Percentiles rank a stretch among this genome's conserved stretches.
phyloP scores from a whole-genome alignment of 2,113 vertebrate species.

The Bostrychus sinensis region DNA sequence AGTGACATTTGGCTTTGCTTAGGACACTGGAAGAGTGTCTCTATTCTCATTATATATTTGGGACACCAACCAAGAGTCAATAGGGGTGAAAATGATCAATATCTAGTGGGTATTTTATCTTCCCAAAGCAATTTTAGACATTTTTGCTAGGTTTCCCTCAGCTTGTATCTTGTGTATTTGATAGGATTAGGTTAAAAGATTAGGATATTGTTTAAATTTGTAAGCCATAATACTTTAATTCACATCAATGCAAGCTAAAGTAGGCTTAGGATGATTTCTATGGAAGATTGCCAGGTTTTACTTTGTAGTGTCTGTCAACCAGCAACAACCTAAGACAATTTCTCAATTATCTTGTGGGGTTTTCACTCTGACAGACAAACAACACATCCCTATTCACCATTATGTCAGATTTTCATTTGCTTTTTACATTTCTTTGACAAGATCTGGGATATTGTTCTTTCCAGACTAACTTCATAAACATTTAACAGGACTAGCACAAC shows the following conservation, averaged over 20 bases:
- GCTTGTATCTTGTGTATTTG: background rate
- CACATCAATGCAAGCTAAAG: too few relatives aligned
- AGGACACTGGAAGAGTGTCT: too few relatives aligned
- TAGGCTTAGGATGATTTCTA: background rate
- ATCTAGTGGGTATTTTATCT: too few relatives aligned
- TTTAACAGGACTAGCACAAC: background rate
- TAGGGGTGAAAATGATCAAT: too few relatives aligned
- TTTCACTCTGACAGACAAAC: background rate
- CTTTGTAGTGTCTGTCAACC: background rate
- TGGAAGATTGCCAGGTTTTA: background rate
- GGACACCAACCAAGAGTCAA: too few relatives aligned
- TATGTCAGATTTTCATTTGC: background rate
- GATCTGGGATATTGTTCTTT: background rate
- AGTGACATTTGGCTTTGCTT: background rate
- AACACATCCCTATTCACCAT: background rate
- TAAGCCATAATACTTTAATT: background rate
- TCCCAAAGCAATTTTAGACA: too few relatives aligned
- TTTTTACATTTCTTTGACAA: background rate
- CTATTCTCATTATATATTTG: too few relatives aligned
- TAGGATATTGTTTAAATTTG: background rate
- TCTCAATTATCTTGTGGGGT: background rate
- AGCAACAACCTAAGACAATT: background rate
- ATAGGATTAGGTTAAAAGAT: background rate
- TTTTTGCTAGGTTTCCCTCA: too few relatives aligned
- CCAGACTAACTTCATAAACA: too few relatives aligned